Evolutionary conservation across 2,113 vertebrate genomes (phyloP).

Genomic region (Eptatretus burgeri): DNA sequence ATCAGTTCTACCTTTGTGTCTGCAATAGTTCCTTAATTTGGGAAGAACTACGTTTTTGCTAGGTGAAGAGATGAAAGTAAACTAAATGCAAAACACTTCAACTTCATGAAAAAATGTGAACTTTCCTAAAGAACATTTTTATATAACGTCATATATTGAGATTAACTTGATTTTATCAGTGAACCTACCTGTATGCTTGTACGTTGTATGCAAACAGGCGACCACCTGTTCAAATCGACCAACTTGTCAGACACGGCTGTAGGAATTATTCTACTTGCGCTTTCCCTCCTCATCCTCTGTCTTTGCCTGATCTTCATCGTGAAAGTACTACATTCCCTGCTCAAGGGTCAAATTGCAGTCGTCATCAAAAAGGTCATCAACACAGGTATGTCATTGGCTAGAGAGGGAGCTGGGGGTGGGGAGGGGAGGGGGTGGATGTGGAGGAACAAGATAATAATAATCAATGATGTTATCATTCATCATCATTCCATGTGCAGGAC

Average conservation of each 20-base stretch:
- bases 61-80: too few relatives aligned
- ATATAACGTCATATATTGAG: neutral
- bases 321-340: slow-evolving; percentile 71
- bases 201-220: slow-evolving; percentile 20
- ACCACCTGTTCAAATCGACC: slow-evolving; percentile 30
- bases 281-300: slow-evolving; percentile 44
- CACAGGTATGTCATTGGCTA: slow-evolving; percentile 31
- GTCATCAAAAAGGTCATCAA: slow-evolving; percentile 91
- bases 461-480: too few relatives aligned
- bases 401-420: too few relatives aligned
- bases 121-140: neutral
- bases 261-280: slow-evolving; percentile 43
- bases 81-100: too few relatives aligned
- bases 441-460: too few relatives aligned
- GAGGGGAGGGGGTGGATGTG: too few relatives aligned
- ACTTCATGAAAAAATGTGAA: too few relatives aligned
- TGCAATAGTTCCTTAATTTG: too few relatives aligned
- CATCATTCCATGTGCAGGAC: too few relatives aligned
- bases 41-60: neutral
- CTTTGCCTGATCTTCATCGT: slow-evolving; percentile 63
- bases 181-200: neutral
- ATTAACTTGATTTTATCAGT: neutral
- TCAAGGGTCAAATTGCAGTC: slow-evolving; percentile 54
- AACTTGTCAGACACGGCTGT: slow-evolving; percentile 34
- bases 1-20: too few relatives aligned